These are phyloP conservation scores for Dromococcyx pavoninus DNA, from an alignment of 2,797 vertebrate genomes.

Conservation along the genomic window DNA sequence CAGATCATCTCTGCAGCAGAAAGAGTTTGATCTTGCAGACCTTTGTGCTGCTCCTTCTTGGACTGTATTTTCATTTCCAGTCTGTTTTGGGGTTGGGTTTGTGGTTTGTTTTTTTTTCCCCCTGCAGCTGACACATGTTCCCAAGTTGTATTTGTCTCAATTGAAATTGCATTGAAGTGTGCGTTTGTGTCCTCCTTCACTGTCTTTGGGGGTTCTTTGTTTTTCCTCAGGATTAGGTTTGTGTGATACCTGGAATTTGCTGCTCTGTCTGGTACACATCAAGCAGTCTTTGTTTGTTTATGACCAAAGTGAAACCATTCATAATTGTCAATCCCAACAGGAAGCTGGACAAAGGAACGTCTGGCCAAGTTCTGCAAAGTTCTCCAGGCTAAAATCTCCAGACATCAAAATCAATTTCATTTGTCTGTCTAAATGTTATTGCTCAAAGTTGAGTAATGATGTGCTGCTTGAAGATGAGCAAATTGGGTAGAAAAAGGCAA, in stretches of 20 bases:
- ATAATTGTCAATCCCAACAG: not conserved
- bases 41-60: not conserved
- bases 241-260: not conserved
- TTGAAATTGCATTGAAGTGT: not conserved
- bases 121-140: not conserved
- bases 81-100: not conserved
- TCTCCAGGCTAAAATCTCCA: not conserved
- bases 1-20: not conserved
- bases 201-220: not conserved
- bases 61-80: not conserved
- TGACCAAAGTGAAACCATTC: not conserved
- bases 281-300: not conserved
- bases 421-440: conserved; percentile 23
- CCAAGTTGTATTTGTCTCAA: not conserved
- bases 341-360: not conserved
- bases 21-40: not conserved
- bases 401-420: not conserved
- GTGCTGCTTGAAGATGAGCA: not conserved
- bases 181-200: not conserved
- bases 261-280: not conserved
- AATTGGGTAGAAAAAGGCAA: not conserved
- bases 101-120: not conserved
- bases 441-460: not conserved
- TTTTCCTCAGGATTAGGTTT: not conserved
- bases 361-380: not conserved